Percentiles rank a stretch among this genome's conserved stretches.
phyloP scores from a whole-genome alignment of 2,797 vertebrate genomes.

The Acanthornis magna region DNA sequence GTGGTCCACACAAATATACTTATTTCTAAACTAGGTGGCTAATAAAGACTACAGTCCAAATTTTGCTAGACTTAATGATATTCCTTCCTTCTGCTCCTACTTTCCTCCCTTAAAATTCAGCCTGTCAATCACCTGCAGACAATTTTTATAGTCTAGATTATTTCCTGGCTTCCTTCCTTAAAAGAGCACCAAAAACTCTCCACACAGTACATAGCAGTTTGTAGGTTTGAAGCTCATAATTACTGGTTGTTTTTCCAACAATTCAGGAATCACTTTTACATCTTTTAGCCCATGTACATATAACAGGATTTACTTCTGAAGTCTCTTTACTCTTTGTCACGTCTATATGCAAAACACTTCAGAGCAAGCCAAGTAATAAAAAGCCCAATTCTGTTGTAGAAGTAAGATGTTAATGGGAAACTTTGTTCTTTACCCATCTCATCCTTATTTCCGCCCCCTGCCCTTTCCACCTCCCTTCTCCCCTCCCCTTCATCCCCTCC shows the following conservation, averaged over 20 bases:
- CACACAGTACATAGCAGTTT: neutral
- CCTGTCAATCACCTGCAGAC: neutral
- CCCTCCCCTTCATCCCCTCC: accelerated
- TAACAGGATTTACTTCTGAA: neutral
- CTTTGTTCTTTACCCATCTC: neutral
- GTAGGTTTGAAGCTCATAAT: neutral
- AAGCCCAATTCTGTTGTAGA: neutral
- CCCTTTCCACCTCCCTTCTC: accelerated
- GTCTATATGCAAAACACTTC: neutral
- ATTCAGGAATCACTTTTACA: neutral
- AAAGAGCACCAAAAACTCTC: neutral
- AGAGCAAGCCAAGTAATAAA: neutral
- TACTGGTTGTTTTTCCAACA: neutral
- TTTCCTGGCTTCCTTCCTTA: neutral
- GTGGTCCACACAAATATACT: neutral
- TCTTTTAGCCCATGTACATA: neutral
- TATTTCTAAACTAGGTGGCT: neutral
- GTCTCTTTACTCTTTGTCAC: neutral
- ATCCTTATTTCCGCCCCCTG: accelerated
- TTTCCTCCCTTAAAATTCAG: neutral
- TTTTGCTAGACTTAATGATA: neutral
- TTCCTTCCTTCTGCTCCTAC: neutral
- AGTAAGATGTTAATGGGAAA: neutral
- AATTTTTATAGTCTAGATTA: neutral
- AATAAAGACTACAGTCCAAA: neutral